Percentiles rank a stretch among this genome's conserved stretches.
These are phyloP conservation scores for Pentalonia nigronervosa DNA, from an alignment of 1,140 invertebrate genomes.

Conservation along the genomic window DNA sequence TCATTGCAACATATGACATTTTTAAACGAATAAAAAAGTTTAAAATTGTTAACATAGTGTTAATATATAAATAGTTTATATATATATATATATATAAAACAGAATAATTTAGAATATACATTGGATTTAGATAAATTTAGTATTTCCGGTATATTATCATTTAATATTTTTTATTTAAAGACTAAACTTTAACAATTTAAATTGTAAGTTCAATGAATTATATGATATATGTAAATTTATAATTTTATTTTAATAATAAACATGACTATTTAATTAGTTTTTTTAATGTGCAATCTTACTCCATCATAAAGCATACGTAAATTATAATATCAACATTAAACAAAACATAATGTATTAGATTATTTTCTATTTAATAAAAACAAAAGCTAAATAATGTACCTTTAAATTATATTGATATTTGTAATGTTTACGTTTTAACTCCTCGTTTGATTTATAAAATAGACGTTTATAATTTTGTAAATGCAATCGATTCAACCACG, in stretches of 20 bases:
- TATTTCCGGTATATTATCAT: neutral
- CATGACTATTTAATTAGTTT: no score
- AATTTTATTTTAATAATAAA: no score
- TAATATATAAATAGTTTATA: no score
- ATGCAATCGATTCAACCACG: neutral
- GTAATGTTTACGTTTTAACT: no score
- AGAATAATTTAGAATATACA: neutral
- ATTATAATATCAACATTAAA: no score
- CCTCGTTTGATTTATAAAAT: neutral
- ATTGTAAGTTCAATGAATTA: neutral
- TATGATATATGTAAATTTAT: no score
- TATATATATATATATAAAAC: no score
- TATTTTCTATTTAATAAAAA: no score
- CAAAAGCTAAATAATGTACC: neutral
- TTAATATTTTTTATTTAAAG: neutral
- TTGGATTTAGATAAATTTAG: neutral
- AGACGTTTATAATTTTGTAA: neutral
- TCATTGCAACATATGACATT: neutral
- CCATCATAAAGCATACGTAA: no score
- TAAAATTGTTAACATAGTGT: no score
- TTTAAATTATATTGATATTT: neutral
- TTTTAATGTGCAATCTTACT: no score
- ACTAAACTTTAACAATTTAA: neutral
- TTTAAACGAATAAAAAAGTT: neutral
- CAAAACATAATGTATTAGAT: no score